phyloP scores from a whole-genome alignment of 2,888 invertebrate genomes.

The Acleris emargana region DNA sequence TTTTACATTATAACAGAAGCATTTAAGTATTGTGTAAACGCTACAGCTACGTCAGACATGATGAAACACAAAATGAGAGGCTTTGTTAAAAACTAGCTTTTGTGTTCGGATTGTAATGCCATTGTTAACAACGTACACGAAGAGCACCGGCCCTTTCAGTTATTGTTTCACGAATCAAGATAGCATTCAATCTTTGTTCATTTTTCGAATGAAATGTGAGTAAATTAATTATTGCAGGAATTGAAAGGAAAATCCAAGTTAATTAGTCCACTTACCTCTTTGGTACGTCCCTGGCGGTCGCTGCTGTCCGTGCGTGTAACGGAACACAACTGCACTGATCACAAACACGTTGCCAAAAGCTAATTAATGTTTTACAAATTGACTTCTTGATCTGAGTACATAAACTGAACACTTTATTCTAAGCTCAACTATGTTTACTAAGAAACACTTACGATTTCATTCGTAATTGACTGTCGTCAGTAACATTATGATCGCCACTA shows the following conservation, averaged over 20 bases:
- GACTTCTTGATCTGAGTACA: slow-evolving; percentile 23
- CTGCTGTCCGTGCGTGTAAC: slow-evolving; percentile 17
- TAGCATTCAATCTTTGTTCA: slow-evolving; percentile 4
- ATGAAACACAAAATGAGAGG: slow-evolving; percentile 10
- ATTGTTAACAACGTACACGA: slow-evolving; percentile 12
- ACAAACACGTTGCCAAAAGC: slow-evolving; percentile 11
- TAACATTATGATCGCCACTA: slow-evolving; percentile 48
- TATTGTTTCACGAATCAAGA: slow-evolving; percentile 7
- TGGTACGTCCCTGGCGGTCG: neutral
- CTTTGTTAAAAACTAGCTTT: slow-evolving; percentile 22
- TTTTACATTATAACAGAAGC: slow-evolving; percentile 14
- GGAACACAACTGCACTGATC: slow-evolving; percentile 18
- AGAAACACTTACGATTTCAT: slow-evolving; percentile 41
- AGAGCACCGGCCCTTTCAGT: slow-evolving; percentile 5
- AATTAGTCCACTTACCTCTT: slow-evolving; percentile 25
- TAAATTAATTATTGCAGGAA: neutral
- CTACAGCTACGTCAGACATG: slow-evolving; percentile 7
- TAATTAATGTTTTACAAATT: slow-evolving; percentile 8
- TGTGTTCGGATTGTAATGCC: slow-evolving; percentile 20
- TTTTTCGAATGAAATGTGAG: slow-evolving; percentile 1
- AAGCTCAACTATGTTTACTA: slow-evolving; percentile 30
- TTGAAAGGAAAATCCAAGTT: neutral
- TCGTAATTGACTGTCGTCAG: slow-evolving; percentile 56
- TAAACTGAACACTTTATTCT: slow-evolving; percentile 23
- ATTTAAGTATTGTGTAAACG: slow-evolving; percentile 6